Conservation (phyloP, 2,888 invertebrate species). For the Agrilus mali region DNA sequence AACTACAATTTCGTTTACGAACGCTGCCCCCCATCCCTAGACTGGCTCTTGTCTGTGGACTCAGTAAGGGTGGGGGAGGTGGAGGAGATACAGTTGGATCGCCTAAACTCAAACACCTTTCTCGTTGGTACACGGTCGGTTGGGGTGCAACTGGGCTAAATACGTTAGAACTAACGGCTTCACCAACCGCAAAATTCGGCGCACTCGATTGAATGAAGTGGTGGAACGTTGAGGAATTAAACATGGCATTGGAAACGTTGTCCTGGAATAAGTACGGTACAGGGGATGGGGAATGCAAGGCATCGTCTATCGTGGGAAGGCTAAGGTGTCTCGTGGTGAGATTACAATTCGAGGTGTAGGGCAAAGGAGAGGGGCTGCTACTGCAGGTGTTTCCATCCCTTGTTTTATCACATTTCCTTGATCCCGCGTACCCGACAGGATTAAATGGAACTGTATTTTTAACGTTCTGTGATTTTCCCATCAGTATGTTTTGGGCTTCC, state of each 20-base stretch:
- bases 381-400: constrained; percentile 9
- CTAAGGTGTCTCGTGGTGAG: constrained; percentile 49
- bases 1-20: constrained; percentile 45
- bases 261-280: constrained; percentile 32
- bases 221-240: constrained; percentile 17
- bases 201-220: constrained; percentile 28
- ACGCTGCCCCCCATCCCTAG: constrained; percentile 44
- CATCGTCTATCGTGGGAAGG: constrained; percentile 50
- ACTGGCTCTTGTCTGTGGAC: constrained; percentile 50
- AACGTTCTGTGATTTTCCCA: constrained; percentile 62
- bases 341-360: constrained; percentile 17
- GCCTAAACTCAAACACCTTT: constrained; percentile 53
- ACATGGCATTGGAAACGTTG: constrained; percentile 20
- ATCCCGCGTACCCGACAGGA: constrained; percentile 43
- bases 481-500: constrained; percentile 66
- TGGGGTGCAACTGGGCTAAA: constrained; percentile 21
- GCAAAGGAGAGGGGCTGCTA: constrained; percentile 26
- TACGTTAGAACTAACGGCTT: constrained; percentile 36
- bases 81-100: constrained; percentile 34
- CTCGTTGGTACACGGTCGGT: constrained; percentile 25
- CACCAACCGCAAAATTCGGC: constrained; percentile 57
- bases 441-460: constrained; percentile 67
- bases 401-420: constrained; percentile 15
- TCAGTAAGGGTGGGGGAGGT: constrained; percentile 41
- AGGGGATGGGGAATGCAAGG: constrained; percentile 29